Base-by-base conservation (phyloP, 2,113 vertebrate genomes). In the Festucalex cinctus region DNA sequence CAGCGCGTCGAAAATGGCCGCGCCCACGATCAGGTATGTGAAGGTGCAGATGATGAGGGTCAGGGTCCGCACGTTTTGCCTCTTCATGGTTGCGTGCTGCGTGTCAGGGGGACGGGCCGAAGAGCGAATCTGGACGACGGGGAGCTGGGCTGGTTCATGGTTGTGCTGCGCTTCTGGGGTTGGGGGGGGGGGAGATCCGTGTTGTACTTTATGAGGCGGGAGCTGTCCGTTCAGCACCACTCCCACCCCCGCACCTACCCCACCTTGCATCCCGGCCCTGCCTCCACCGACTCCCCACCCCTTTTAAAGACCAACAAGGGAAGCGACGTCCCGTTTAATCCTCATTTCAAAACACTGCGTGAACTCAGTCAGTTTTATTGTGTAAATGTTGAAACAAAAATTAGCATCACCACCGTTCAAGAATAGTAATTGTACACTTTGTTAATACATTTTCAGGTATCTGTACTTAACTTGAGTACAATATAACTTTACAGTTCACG, bases 31-130 rank as follows among this genome's bases (percentile, higher is more conserved):
- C 91, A 98, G 91, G 91, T 98, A 98, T 71, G 94, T 94, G 89
- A 98, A 95, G 89, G 95, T 97, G 91, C 95, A 95, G 80, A 93
- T 83, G 91, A 98, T 96, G 75, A 98, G 94, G 24, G 93, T 93
- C 87, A 97, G 88, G 83, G 96, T 97, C 88, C 96, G 82, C 88
- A 95, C 93, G 92, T 96, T 96, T 84, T 97, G 96, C 92, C 95
- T 90, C 94, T 97, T 97, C 96, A 97, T 97, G 91, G 89, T 79
- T 75, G 46, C 3, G 69, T 14, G 46, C 60, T 32, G 56, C 22
- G 76, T 41, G 86, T 94, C 88, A 91, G 86, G 79, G 81, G 66
- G 69, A 59, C 85, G 58, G 84, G 81, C 66, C 79, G 83, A n/a
- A 88, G 80, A 76, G 83, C 77, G 60, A 77, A 78, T 90, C 86